These are phyloP conservation scores for Xyliphius kryptos DNA, from an alignment of 2,113 vertebrate species.

Conservation along the genomic window DNA sequence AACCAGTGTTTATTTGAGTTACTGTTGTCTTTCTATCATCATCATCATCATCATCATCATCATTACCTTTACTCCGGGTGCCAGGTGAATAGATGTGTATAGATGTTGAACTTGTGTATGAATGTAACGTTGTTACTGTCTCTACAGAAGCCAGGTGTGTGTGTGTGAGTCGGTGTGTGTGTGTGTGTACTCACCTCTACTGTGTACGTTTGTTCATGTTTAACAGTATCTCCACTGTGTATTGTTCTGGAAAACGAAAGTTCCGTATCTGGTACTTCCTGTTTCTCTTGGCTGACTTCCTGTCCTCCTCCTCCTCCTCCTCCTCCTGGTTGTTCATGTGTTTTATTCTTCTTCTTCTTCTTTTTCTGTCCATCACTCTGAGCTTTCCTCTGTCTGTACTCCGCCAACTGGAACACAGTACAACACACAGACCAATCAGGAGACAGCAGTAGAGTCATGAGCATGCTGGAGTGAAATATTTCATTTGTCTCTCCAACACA, in stretches of 20 bases:
- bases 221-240: slow-evolving; percentile 70
- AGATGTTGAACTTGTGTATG: too few species aligned
- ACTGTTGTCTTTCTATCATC: too few species aligned
- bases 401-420: slow-evolving; percentile 74
- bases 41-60: too few species aligned
- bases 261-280: slow-evolving; percentile 57
- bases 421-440: background rate
- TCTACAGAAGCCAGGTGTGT: slow-evolving; percentile 3
- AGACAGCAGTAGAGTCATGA: too few species aligned
- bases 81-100: too few species aligned
- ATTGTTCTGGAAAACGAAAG: slow-evolving; percentile 67
- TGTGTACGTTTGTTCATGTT: slow-evolving; percentile 72
- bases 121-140: too few species aligned
- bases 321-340: slow-evolving; percentile 54
- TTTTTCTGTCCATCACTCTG: slow-evolving; percentile 83
- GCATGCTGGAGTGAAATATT: too few species aligned
- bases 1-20: too few species aligned
- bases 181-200: slow-evolving; percentile 70
- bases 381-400: slow-evolving; percentile 87
- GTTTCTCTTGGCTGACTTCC: slow-evolving; percentile 54
- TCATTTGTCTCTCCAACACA: too few species aligned
- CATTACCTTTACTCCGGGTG: too few species aligned
- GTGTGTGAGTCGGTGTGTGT: slow-evolving; percentile 17
- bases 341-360: slow-evolving; percentile 82
- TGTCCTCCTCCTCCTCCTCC: slow-evolving; percentile 47